These are phyloP conservation scores for Eunapius fragilis DNA, from an alignment of 37 sponge, comb jelly and placozoan species.

Conservation along the genomic window DNA sequence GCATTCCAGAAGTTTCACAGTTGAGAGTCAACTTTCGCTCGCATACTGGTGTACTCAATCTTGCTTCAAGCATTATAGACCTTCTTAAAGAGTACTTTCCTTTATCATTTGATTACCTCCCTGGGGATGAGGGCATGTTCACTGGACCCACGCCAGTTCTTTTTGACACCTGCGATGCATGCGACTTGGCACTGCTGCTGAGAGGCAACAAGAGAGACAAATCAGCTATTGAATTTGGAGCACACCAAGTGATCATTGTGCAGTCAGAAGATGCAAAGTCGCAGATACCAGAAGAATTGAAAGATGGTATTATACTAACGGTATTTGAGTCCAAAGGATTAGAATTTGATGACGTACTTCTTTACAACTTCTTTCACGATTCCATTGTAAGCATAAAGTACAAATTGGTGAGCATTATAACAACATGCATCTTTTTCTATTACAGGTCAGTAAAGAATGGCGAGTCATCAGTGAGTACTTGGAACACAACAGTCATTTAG, in stretches of 20 bases:
- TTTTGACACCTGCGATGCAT: slow-evolving; percentile 47
- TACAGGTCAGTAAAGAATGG: slow-evolving; percentile 73
- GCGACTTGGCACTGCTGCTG: slow-evolving; percentile 77
- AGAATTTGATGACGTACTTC: slow-evolving; percentile 90
- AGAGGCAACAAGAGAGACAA: slow-evolving; percentile 68
- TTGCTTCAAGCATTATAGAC: slow-evolving; percentile 78
- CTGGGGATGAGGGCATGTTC: slow-evolving; percentile 79
- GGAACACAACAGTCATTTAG: neutral
- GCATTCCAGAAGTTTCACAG: neutral
- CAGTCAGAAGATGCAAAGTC: slow-evolving; percentile 76
- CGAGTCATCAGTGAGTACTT: slow-evolving; percentile 53
- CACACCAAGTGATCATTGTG: slow-evolving; percentile 83
- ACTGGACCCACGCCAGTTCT: slow-evolving; percentile 80
- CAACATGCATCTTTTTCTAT: neutral
- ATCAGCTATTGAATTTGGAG: slow-evolving; percentile 90
- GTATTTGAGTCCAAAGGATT: slow-evolving; percentile 89
- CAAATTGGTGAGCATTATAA: neutral
- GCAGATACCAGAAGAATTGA: slow-evolving; percentile 52
- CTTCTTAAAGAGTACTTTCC: slow-evolving; percentile 65
- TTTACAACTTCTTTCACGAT: slow-evolving; percentile 88
- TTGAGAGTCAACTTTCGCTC: slow-evolving; percentile 81
- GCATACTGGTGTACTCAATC: slow-evolving; percentile 76
- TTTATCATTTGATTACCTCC: slow-evolving; percentile 61
- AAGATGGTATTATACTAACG: slow-evolving; percentile 77
- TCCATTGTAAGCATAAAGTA: slow-evolving; percentile 59